These are phyloP conservation scores for Chloromyia formosa DNA, from an alignment of 2,888 invertebrate genomes.

Conservation along the genomic window DNA sequence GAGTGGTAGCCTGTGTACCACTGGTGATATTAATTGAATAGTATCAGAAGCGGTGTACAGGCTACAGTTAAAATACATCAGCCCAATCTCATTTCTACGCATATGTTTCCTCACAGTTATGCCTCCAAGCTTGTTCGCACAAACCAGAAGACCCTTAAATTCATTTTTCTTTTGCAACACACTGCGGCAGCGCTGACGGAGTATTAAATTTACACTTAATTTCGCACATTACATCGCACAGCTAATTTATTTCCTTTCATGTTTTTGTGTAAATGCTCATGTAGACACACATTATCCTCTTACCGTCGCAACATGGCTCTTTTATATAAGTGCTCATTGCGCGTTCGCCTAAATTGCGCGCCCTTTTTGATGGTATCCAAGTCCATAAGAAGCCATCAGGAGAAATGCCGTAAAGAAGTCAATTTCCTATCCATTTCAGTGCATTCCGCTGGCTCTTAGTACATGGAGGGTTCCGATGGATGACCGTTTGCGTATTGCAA, in stretches of 20 bases:
- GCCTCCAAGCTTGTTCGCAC: no score
- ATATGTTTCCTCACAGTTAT: no score
- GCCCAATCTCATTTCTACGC: no score
- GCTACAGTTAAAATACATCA: no score
- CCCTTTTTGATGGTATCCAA: background rate
- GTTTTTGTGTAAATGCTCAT: slow-evolving; percentile 6
- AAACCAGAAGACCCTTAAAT: no score
- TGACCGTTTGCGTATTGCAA: background rate
- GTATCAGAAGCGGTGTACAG: no score
- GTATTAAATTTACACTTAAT: background rate
- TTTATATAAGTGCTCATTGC: background rate
- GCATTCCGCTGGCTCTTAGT: background rate
- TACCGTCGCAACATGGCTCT: background rate
- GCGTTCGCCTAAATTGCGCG: background rate
- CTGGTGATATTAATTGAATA: no score
- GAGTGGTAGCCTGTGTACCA: no score
- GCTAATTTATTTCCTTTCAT: slow-evolving; percentile 3
- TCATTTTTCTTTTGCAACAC: no score
- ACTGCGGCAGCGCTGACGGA: no score
- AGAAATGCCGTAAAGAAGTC: slow-evolving; percentile 7
- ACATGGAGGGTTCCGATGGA: background rate
- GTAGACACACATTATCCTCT: background rate
- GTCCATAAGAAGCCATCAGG: background rate
- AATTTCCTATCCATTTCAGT: slow-evolving; percentile 5
- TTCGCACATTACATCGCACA: background rate